Base-by-base conservation (phyloP, 1,140 invertebrate genomes). In the Trypoxylus dichotomus region DNA sequence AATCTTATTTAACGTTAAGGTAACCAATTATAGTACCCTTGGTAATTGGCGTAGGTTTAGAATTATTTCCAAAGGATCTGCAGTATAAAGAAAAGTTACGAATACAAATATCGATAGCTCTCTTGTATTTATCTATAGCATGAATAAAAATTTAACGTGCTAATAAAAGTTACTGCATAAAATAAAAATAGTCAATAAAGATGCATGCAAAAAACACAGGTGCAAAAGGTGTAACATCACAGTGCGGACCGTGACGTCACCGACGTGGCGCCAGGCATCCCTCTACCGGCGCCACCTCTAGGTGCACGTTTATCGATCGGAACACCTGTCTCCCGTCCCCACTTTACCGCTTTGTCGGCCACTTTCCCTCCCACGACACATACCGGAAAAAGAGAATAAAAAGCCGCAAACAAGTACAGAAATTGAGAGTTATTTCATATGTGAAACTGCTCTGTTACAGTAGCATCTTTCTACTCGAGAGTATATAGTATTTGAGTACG, bases 301-400 rank as follows among this genome's bases (percentile, higher is more conserved):
- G 81, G 81, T 83, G 82, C 81, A 82, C 79, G 81, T 80, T 81
- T 79, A 83, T 83, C 81, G 83, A 83, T 83, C 82, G 82, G 77
- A 79, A 81, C 80, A 80, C 76, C 75, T 81, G 80, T 74, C 79
- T 76, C 78, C 29, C 77, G 76, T 74, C 43, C 72, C 60, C 68
- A 41, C 75, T 74, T 43, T 43, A 29, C 72, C 72, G 41, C 72
- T 74, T 37, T 43, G 41, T 68, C 60, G 60, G 60, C 13, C 72
- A 37, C 29, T 42, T 74, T 74, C 37, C 72, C 72, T 24, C 37
- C 72, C 29, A 74, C 72, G 29, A 74, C 60, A 29, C 60, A 68
- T 15, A 68, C 60, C 60, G 60, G 60, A 68, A 68, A 68, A 25
- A 54, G 60, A 68, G 60, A 68, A 68, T 68, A 68, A 68, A 68